A percentile compares a stretch with the other conserved stretches of the same genome.
These are phyloP conservation scores for Pomatorhinus ruficollis DNA, from an alignment of 2,113 vertebrate genomes.

Conservation along the genomic window DNA sequence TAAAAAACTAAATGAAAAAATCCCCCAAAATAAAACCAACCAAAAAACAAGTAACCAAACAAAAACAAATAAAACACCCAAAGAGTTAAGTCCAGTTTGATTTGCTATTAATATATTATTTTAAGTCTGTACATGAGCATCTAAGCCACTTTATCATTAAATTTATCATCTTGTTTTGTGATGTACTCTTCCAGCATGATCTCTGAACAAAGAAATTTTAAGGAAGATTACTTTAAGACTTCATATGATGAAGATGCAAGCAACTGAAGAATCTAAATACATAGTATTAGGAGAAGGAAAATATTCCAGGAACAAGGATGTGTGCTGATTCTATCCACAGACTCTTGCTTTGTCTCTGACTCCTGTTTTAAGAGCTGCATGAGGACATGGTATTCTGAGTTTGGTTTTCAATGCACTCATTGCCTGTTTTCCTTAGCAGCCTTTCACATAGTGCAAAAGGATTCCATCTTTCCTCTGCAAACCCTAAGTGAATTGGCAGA, in stretches of 20 bases:
- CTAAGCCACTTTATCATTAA: background rate
- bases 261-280: background rate
- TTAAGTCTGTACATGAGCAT: background rate
- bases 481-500: background rate
- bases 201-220: background rate
- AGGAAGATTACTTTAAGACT: background rate
- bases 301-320: background rate
- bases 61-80: background rate
- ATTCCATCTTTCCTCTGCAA: background rate
- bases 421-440: background rate
- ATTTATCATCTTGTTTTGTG: background rate
- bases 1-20: background rate
- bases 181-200: background rate
- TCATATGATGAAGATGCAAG: background rate
- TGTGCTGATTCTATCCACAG: fast-evolving
- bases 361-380: background rate
- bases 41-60: background rate
- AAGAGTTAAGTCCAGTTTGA: background rate
- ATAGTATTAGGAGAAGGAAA: background rate
- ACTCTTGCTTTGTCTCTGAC: background rate
- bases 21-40: background rate
- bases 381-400: background rate
- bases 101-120: background rate
- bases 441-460: background rate
- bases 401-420: background rate